Base-by-base conservation (phyloP, 2,113 vertebrate genomes). In the Upupa epops region DNA sequence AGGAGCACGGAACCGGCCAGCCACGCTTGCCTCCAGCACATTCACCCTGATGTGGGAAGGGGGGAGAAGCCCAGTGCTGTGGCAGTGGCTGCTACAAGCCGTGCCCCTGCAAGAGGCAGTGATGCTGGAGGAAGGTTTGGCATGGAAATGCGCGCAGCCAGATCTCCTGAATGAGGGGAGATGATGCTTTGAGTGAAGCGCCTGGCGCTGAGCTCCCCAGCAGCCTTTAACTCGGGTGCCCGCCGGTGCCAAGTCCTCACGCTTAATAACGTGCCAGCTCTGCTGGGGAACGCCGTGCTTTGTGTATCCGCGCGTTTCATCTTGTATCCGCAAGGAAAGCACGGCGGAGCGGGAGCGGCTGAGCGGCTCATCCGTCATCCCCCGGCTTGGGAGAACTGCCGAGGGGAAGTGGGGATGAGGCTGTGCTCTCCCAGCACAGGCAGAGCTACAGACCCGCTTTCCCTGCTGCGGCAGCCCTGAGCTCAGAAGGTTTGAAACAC, bases 381-480 rank as follows among this genome's bases (percentile, higher is more conserved):
- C 31, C 42, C 18, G 1, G 71, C 88, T 78, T 51, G 6, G 0
- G 1, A 36, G 78, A 54, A 19, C 5, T 1, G 9, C 72, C 0
- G 1, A 63, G 84, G 56, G 66, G 64, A 69, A 69, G 71, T 5
- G 5, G 82, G 49, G 78, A 45, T 51, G 59, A 1, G 21, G 11
- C 36, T 25, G 8, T 0, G 3, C 64, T 66, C 80, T 71, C 54
- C 69, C 0, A 0, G 61, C 84, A 40, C 0, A 0, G n/a, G 51
- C 46, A 78, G 9, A 72, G 22, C 90, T 54, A 13, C 71, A 37
- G 24, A 49, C 19, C 49, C 0, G 0, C 49, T 46, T 29, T 42
- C 58, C 61, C 45, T 1, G 2, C 9, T 25, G 60, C 74, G 86
- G 36, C 66, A 79, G 46, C 69, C 60, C 79, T 1, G 5, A 72